Evolutionary conservation across 1,140 invertebrate species (phyloP), one percentile per base, ranked within the genome.

Genomic region (Oscheius sp.): DNA sequence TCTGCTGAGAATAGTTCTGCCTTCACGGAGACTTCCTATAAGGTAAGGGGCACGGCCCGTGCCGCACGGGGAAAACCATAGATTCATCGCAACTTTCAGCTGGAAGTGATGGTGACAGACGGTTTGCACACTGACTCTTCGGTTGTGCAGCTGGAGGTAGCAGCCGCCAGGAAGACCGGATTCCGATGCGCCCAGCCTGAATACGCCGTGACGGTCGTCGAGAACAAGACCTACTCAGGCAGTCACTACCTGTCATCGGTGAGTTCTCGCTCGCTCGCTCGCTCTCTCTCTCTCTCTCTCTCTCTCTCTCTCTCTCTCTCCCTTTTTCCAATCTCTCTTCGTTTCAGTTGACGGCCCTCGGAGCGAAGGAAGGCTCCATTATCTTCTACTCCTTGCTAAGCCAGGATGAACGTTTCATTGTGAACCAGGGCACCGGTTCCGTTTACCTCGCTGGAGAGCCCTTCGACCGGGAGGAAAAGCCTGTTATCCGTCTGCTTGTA

Each of bases 41-140:
- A 32, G 42, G 42, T 45, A 23, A 0, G 42, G 42, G n/a, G n/a
- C n/a, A n/a, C n/a, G n/a, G n/a, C n/a, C n/a, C n/a, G n/a, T n/a
- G n/a, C n/a, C n/a, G n/a, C n/a, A n/a, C n/a, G n/a, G n/a, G n/a
- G n/a, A n/a, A n/a, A n/a, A n/a, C n/a, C n/a, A n/a, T n/a, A n/a
- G n/a, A n/a, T n/a, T n/a, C 23, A 45, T 15, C n/a, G n/a, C 42
- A 35, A 15, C 4, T 79, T 78, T 55, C 42, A 80, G 71, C 26
- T 82, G n/a, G 59, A 67, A 34, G 45, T 82, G 4, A 46, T 70
- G 15, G 79, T 74, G 1, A 68, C 81, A 2, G 80, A 81, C 61
- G 80, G 80, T 20, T 49, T 78, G 13, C 79, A 83, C 31, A 64
- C 68, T 10, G 59, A 73, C 15, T 46, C 77, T 13, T 7, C 55